A percentile compares a stretch with the other conserved stretches of the same genome.
Conservation (phyloP, 2,888 invertebrate genomes). For the Pycnomerus fuliginosus region DNA sequence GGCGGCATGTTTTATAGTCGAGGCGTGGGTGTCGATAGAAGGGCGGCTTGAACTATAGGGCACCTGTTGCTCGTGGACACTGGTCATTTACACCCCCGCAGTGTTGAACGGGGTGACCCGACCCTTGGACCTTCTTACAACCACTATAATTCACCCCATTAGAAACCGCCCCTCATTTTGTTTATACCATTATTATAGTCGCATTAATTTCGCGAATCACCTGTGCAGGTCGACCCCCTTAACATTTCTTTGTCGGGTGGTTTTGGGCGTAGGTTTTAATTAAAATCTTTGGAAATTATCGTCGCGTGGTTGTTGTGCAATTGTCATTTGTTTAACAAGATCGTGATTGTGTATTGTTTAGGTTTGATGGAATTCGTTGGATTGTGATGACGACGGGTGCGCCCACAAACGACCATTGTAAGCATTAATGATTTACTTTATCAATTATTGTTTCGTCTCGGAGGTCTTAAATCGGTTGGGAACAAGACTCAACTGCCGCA, state of each 20-base stretch:
- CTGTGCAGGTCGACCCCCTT: slow-evolving; percentile 10
- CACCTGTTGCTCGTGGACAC: slow-evolving; percentile 26
- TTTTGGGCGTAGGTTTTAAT: slow-evolving; percentile 14
- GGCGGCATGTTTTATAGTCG: slow-evolving; percentile 23
- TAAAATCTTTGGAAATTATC: slow-evolving; percentile 34
- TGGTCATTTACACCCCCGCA: slow-evolving; percentile 25
- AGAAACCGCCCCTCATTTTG: slow-evolving; percentile 7
- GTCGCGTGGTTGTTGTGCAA: slow-evolving; percentile 31
- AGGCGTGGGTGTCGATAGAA: slow-evolving; percentile 28
- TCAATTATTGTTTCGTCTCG: too few species aligned
- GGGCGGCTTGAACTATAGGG: slow-evolving; percentile 20
- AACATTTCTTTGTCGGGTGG: slow-evolving; percentile 11
- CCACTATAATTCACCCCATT: slow-evolving; percentile 3
- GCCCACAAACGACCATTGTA: slow-evolving; percentile 19
- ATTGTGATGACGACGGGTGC: too few species aligned
- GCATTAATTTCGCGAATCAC: slow-evolving; percentile 12
- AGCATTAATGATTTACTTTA: slow-evolving; percentile 27
- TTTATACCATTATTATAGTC: slow-evolving; percentile 5
- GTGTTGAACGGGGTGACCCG: slow-evolving; percentile 9
- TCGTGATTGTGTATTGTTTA: slow-evolving; percentile 44
- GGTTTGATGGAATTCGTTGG: slow-evolving; percentile 38
- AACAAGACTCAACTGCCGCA: too few species aligned
- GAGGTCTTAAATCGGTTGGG: too few species aligned
- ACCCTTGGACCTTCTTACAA: slow-evolving; percentile 3
- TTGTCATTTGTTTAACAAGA: slow-evolving; percentile 42